Percentiles rank a stretch among this genome's conserved stretches.
Evolutionary conservation across 2,888 invertebrate species (phyloP).

Genomic region (Euplexia lucipara): DNA sequence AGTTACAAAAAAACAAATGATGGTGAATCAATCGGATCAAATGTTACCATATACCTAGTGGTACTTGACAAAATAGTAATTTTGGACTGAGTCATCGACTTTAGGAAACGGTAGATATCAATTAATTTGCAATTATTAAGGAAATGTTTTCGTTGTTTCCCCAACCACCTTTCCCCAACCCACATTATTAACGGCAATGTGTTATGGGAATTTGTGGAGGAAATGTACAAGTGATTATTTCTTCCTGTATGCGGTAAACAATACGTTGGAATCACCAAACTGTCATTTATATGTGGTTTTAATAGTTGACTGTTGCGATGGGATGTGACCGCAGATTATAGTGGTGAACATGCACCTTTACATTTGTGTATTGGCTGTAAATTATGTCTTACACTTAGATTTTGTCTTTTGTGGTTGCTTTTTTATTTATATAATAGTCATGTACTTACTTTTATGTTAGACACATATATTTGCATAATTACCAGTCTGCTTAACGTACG

Average conservation of each 20-base stretch:
- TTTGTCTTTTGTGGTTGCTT: no score
- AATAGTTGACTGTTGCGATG: no score
- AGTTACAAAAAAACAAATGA: conserved; percentile 35
- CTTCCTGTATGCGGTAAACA: not conserved
- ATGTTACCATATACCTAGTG: conserved; percentile 49
- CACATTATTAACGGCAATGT: not conserved
- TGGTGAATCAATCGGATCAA: conserved; percentile 58
- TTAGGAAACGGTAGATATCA: conserved; percentile 20
- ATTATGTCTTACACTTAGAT: no score
- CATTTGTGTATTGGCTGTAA: no score
- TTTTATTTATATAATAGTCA: no score
- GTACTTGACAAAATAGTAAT: conserved; percentile 33
- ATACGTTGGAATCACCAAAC: not conserved
- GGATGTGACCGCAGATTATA: not conserved
- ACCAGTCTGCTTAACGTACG: no score
- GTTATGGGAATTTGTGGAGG: not conserved
- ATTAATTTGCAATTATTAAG: conserved; percentile 2
- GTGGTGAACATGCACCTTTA: not conserved
- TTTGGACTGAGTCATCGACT: conserved; percentile 37
- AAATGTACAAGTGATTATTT: not conserved
- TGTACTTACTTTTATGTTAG: no score
- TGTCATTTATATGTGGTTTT: not conserved
- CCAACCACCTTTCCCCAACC: not conserved
- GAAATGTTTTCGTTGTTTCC: not conserved
- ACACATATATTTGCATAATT: no score